Evolutionary conservation across 2,113 vertebrate species (phyloP), one percentile per base, ranked within the genome.

Genomic region (Colaptes auratus): DNA sequence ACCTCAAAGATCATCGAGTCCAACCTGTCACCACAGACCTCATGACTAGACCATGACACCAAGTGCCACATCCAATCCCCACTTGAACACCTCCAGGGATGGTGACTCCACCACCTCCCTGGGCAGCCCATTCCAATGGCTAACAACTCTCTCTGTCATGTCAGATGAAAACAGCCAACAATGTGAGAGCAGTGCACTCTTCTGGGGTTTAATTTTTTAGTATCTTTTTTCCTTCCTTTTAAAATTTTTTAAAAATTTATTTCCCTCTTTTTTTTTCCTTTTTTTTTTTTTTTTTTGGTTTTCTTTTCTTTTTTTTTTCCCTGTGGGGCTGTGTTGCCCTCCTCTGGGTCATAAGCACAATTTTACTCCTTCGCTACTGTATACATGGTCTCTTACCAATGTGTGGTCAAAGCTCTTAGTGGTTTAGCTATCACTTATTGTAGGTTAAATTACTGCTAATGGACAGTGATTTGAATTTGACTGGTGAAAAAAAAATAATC

Each of bases 231-330:
- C 1, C 0, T 44, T n/a, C 27, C 39, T 39, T 39, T 39, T 36
- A 36, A 36, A 36, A 4, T 21, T 10, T 50, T 23, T 21, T 50
- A 9, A 48, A 31, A 23, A 12, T 7, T 14, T 31, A 9, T 58
- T 58, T 58, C 31, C 16, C 18, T 10, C 17, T 18, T 24, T 23
- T 53, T 0, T 35, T 36, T 36, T 36, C 10, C 36, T 36, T 36
- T 36, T 36, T 9, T 36, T 36, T 59, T 10, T 59, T 55, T 12
- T n/a, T 55, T 4, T 20, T 35, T 60, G 42, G 9, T 12, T 36
- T 8, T 2, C 7, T 35, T 35, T n/a, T 0, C 30, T 6, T 13
- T 12, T 19, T 17, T 6, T 1, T 0, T 44, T n/a, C 27, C 63
- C 52, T 63, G 60, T 12, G 39, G 50, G 7, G 55, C 25, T 90